Evolutionary conservation across 1,140 invertebrate species (phyloP), one percentile per base, ranked within the genome.

Genomic region (Muscidifurax raptorellus): DNA sequence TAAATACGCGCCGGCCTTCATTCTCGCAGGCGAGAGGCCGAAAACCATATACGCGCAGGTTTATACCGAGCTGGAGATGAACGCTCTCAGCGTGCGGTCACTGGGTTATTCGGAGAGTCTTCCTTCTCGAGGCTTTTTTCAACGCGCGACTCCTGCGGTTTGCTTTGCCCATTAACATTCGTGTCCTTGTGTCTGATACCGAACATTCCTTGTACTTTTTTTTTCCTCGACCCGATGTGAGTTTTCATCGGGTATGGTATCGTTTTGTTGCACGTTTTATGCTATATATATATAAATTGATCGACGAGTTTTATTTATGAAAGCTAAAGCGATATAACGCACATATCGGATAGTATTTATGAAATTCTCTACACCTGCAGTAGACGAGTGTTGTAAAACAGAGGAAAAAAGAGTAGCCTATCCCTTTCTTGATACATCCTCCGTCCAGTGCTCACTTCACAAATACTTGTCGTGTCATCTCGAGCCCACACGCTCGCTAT

Each of bases 31-130:
- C 25, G 27, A 13, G 25, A 28, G 30, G 71, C 28, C 71, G 32
- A 71, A 72, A 32, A 76, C 71, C 64, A 84, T 84, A 74, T 47
- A 30, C n/a, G n/a, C n/a, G n/a, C 44, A 80, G 78, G 69, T 59
- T 69, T 12, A 81, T 40, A 47, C 81, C 18, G 52, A 59, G 18
- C 5, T 1, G 15, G 44, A 76, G 66, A 84, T 30, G 75, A 12
- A 66, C 25, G 25, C 66, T 76, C 66, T 76, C 79, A 32, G 30
- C 77, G 82, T 87, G 87, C 86, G 89, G 89, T 90, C 90, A 90
- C 85, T 90, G 85, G 89, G 89, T 89, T 90, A 90, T 90, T 88
- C 89, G 80, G 87, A 89, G 30, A 67, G 52, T 59, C 52, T 59
- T 59, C 52, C 52, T 59, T 59, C 18, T 59, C 18, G 47, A 18